These are phyloP conservation scores for Protonibea diacanthus DNA, from an alignment of 2,797 vertebrate species.

Conservation along the genomic window DNA sequence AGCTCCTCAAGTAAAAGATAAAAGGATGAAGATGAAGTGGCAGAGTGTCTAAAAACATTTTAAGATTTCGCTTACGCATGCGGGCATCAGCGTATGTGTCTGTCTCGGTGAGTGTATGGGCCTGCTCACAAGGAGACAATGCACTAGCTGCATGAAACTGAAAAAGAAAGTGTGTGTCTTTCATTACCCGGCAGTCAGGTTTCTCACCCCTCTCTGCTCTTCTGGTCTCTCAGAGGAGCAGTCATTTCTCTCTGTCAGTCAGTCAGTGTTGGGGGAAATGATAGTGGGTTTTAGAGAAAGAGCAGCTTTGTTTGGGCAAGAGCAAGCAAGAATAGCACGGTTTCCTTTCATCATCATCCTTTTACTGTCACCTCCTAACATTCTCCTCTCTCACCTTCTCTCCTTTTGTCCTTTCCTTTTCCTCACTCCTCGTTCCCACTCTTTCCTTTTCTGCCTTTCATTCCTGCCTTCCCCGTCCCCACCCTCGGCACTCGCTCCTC, in stretches of 20 bases:
- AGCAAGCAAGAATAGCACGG: conserved; percentile 73
- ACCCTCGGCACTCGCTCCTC: conserved; percentile 26
- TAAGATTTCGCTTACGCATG: conserved; percentile 55
- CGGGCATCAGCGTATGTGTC: conserved; percentile 19
- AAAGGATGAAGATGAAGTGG: conserved; percentile 52
- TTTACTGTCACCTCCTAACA: conserved; percentile 76
- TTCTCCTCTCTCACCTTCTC: conserved; percentile 72
- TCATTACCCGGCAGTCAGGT: conserved; percentile 75
- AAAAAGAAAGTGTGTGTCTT: conserved; percentile 57
- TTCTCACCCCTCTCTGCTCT: conserved; percentile 61
- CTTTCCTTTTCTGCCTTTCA: conserved; percentile 54
- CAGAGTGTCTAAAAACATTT: conserved; percentile 47
- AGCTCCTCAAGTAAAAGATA: conserved; percentile 65
- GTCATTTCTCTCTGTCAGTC: conserved; percentile 77
- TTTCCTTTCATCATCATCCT: conserved; percentile 81
- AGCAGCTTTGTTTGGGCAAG: conserved; percentile 76
- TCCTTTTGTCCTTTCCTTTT: conserved; percentile 75
- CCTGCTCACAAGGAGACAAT: conserved; percentile 41
- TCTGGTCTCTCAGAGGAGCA: conserved; percentile 73
- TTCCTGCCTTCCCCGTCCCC: conserved; percentile 44
- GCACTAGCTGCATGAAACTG: conserved; percentile 23
- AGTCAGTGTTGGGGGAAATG: conserved; percentile 79
- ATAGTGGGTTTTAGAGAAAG: conserved; percentile 75
- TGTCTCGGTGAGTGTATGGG: conserved; percentile 13
- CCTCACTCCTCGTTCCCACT: conserved; percentile 53